These are phyloP conservation scores for Orthosia gracilis DNA, from an alignment of 2,888 invertebrate genomes.

Conservation along the genomic window DNA sequence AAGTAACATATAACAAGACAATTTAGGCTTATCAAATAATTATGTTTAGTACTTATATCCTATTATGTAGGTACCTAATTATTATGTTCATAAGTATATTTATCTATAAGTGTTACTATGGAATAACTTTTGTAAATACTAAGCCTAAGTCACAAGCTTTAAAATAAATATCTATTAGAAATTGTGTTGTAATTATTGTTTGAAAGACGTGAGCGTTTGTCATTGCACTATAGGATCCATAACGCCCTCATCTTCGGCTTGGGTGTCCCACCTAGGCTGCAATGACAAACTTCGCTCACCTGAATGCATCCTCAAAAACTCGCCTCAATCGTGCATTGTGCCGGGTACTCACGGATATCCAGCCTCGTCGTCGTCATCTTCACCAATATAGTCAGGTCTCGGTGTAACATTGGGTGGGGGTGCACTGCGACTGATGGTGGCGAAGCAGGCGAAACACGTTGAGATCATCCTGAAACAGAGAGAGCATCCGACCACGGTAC, in stretches of 20 bases:
- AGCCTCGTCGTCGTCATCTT: too few relatives aligned
- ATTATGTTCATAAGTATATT: conserved; percentile 10
- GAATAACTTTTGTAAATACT: conserved; percentile 27
- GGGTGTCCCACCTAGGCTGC: background rate
- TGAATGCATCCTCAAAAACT: background rate
- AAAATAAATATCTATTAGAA: conserved; percentile 42
- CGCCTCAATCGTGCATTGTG: too few relatives aligned
- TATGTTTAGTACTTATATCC: background rate
- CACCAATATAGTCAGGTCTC: too few relatives aligned
- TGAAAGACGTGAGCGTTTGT: background rate
- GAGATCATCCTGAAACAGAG: too few relatives aligned
- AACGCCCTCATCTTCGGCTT: too few relatives aligned
- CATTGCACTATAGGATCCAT: background rate
- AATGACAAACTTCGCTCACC: background rate
- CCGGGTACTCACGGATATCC: too few relatives aligned
- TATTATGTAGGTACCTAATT: background rate
- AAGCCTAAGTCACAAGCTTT: conserved; percentile 36
- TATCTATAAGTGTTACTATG: conserved; percentile 36
- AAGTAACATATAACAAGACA: background rate
- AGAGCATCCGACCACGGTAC: too few relatives aligned
- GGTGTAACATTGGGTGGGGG: too few relatives aligned
- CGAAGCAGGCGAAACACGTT: too few relatives aligned
- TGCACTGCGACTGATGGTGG: too few relatives aligned
- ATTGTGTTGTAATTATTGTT: background rate
- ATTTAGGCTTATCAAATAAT: background rate